phyloP scores from a whole-genome alignment of 2,113 vertebrate genomes.

The Rhinogobius similis region DNA sequence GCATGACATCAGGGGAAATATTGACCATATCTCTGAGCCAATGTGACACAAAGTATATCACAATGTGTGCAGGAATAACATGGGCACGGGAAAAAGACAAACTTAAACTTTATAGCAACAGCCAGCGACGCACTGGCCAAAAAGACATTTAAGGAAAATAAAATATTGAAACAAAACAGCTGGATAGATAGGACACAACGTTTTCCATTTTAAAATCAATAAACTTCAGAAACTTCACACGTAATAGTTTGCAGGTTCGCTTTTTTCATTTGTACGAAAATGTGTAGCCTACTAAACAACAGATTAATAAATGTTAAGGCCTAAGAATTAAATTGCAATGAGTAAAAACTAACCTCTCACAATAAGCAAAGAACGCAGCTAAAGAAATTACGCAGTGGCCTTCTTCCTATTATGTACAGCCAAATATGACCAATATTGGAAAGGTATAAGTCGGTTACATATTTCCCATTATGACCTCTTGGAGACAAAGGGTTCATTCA shows the following conservation, averaged over 20 bases:
- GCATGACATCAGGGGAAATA: no score
- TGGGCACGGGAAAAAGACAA: background rate
- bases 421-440: conserved; percentile 49
- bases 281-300: background rate
- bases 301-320: no score
- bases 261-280: background rate
- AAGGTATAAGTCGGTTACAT: conserved; percentile 57
- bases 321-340: background rate
- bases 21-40: background rate
- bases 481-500: conserved; percentile 74
- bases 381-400: background rate
- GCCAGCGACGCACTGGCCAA: no score
- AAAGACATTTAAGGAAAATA: no score
- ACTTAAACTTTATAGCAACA: no score
- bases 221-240: no score
- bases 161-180: background rate
- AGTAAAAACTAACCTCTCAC: background rate
- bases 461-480: conserved; percentile 70
- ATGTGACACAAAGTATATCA: background rate
- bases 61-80: background rate
- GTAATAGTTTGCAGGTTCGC: no score
- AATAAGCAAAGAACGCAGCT: background rate
- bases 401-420: conserved; percentile 4
- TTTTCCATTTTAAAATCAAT: no score
- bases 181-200: no score